Base-by-base conservation (phyloP, 2,888 invertebrate genomes). In the Leptinotarsa haldemani region DNA sequence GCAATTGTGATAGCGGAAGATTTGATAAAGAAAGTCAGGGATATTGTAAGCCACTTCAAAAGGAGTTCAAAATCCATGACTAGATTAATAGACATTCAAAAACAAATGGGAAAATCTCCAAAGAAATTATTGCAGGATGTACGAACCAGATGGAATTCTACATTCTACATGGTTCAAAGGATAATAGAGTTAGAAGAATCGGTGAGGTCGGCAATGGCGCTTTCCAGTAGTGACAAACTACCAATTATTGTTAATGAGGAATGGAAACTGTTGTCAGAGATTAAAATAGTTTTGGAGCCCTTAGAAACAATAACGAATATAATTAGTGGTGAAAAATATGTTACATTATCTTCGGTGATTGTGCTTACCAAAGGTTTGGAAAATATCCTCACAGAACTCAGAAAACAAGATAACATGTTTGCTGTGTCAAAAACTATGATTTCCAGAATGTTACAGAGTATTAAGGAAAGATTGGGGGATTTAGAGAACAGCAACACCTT, bases 111-210 rank as follows among this genome's bases (percentile, higher is more conserved):
- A 69, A 67, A 70, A 64, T 22, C 52, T 18, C 70, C 67, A 7
- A 74, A 75, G 67, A 77, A 74, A 71, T 56, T 79, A 40, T 18
- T 76, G 3, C 75, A 79, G 71, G 78, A 77, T 68, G 79, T 80
- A 16, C 5, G 25, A 18, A 81, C 80, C 13, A 68, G 80, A 40
- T 80, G 81, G 79, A 80, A 80, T 70, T 79, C 80, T 16, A 80
- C 79, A 13, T 80, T 77, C 58, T 79, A 80, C 52, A 80, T 80
- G 81, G 7, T 81, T 12, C 76, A 80, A 63, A 68, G 79, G 20
- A 70, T 81, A 65, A 12, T 73, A 13, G 66, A 74, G 61, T 52
- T 79, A n/a, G 73, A 78, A 63, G 74, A 77, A 46, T 56, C 69
- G 15, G 65, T 81, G n/a, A 50, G 78, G 52, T 70, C 74, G 20